Percentiles rank a stretch among this genome's conserved stretches.
Evolutionary conservation across 2,797 vertebrate species (phyloP).

Genomic region (Rhodeus uyekii): DNA sequence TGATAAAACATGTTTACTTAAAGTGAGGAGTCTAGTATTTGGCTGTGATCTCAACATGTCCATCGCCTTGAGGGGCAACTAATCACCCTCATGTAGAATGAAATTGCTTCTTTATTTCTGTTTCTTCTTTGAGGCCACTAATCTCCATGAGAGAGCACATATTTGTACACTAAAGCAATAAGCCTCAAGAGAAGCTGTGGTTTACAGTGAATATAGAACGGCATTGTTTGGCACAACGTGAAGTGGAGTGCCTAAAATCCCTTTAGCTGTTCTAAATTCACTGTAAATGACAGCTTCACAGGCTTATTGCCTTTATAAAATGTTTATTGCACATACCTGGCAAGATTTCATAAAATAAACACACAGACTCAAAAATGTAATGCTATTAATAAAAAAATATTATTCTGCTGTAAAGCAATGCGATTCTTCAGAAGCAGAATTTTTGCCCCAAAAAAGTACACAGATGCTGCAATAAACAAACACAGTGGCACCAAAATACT

Average conservation of each 20-base stretch:
- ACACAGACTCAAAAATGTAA: no score
- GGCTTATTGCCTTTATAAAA: neutral
- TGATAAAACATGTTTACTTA: neutral
- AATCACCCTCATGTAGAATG: neutral
- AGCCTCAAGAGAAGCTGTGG: neutral
- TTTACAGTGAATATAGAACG: neutral
- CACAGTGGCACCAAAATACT: no score
- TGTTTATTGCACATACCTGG: neutral
- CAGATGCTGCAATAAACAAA: no score
- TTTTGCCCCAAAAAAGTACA: no score
- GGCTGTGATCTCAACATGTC: neutral
- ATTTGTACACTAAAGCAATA: neutral
- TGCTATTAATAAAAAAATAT: no score
- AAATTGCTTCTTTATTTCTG: neutral
- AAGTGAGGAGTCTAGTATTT: neutral
- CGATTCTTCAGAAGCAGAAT: no score
- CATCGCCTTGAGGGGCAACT: neutral
- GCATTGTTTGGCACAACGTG: neutral
- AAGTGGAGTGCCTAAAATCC: neutral
- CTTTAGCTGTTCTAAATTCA: neutral
- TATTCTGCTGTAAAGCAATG: no score
- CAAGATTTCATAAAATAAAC: no score
- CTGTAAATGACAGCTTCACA: neutral
- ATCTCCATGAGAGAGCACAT: neutral
- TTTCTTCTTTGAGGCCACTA: neutral